Conservation (phyloP, 2,113 vertebrate genomes). For the Excalfactoria chinensis region DNA sequence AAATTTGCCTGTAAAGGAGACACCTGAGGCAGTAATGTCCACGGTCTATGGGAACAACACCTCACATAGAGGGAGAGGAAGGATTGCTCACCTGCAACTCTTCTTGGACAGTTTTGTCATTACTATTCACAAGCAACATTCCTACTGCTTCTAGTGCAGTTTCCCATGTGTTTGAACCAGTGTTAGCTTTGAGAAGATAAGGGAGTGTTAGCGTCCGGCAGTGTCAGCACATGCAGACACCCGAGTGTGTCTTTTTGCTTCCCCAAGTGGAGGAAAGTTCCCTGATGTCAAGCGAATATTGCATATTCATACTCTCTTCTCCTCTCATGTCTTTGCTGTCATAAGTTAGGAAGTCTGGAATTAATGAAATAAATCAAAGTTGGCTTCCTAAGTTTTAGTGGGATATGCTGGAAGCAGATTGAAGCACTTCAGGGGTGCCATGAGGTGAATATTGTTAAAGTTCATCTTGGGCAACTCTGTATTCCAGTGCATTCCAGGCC, state of each 20-base stretch:
- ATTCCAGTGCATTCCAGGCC: background rate
- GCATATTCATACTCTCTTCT: background rate
- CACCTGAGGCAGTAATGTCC: background rate
- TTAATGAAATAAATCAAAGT: background rate
- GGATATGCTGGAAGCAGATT: background rate
- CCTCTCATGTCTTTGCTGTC: background rate
- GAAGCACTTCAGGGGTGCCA: background rate
- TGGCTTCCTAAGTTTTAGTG: background rate
- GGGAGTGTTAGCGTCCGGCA: background rate
- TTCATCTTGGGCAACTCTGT: background rate
- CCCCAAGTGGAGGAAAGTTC: background rate
- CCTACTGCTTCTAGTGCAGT: background rate
- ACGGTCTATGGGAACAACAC: background rate
- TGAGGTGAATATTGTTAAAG: background rate
- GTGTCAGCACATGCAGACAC: background rate
- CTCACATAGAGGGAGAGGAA: background rate
- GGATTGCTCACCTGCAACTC: background rate
- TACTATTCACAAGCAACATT: background rate
- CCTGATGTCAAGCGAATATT: background rate
- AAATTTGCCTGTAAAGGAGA: background rate
- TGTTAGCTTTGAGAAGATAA: background rate
- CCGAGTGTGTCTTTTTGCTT: rapidly evolving
- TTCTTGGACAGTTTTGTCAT: background rate
- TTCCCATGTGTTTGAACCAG: background rate
- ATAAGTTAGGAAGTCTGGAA: background rate